Evolutionary conservation across 2,113 vertebrate species (phyloP).

Genomic region (Antennarius striatus): DNA sequence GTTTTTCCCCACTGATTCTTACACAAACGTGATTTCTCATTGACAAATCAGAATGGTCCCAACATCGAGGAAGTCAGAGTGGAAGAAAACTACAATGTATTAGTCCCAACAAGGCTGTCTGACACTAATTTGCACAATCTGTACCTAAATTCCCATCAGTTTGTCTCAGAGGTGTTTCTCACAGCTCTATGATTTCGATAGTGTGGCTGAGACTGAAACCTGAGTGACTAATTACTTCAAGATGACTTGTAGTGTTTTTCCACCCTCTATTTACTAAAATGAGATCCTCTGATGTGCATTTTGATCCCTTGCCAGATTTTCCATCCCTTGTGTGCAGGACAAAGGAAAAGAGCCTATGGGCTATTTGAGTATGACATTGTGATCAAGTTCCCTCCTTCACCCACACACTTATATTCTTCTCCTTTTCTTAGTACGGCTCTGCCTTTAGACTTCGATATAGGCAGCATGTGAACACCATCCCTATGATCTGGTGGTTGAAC

Average conservation of each 20-base stretch:
- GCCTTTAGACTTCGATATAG: conserved; percentile 91
- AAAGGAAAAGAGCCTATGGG: conserved; percentile 50
- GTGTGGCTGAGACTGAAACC: conserved; percentile 31
- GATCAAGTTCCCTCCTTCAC: conserved; percentile 45
- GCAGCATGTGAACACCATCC: conserved; percentile 97
- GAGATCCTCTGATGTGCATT: conserved; percentile 39
- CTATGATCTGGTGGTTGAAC: conserved; percentile 83
- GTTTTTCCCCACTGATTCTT: conserved; percentile 37
- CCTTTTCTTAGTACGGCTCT: conserved; percentile 85
- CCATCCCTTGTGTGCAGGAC: conserved; percentile 12
- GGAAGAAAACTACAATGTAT: conserved; percentile 39
- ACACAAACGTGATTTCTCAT: conserved; percentile 7
- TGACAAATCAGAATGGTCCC: background rate
- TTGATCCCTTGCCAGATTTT: conserved; percentile 30
- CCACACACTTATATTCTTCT: conserved; percentile 17
- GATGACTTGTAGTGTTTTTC: conserved; percentile 37
- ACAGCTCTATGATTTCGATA: too few relatives aligned
- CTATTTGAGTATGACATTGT: conserved; percentile 34
- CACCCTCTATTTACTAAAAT: conserved; percentile 41
- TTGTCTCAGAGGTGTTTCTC: conserved; percentile 25
- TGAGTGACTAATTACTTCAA: conserved; percentile 52
- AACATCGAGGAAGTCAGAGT: conserved; percentile 23
- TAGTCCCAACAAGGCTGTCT: conserved; percentile 26
- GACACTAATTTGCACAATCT: conserved; percentile 38
- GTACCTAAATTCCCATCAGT: conserved; percentile 35